Evolutionary conservation across 2,888 invertebrate genomes (phyloP), one percentile per base, ranked within the genome.

Genomic region (Pedicia rivosa): DNA sequence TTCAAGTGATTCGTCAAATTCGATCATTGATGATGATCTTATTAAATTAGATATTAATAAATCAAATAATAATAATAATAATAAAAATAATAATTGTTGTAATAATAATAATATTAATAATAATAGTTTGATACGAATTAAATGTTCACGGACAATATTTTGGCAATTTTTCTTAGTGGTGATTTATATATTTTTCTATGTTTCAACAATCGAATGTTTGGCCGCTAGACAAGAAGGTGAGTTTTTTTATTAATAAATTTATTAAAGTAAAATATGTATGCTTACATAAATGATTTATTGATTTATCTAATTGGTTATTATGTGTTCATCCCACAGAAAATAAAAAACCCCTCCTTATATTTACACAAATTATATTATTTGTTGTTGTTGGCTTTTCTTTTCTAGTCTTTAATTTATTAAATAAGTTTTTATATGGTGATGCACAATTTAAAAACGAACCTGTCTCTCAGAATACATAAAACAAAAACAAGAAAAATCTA

Each of bases 141-240:
- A 35, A 16, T 35, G 17, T 26, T 26, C 35, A 26, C 15, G 25
- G 26, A 35, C 35, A 26, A n/a, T 35, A 25, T 35, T 25, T 36
- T 41, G 41, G 42, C 40, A 41, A 37, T 29, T 40, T 35, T 28
- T 42, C 24, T 28, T 44, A 41, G 42, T 40, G 34, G 32, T 44
- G 37, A 37, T 40, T 40, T 39, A 40, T 25, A 36, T 44, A 36
- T 12, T 44, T 41, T 49, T 43, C 45, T 46, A 38, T 44, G 44
- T 44, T 55, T 42, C 52, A 50, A 51, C 54, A 43, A 50, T 53
- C 37, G 50, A 52, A 44, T 55, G 57, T 45, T 49, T 52, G 50
- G 52, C 52, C 43, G 51, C 52, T 41, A 53, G 57, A 36, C 54
- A 55, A 51, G 58, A 58, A 53, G 57, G 58, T 58, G 43, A 56